Percentiles rank a stretch among this genome's conserved stretches.
Evolutionary conservation across 2,797 vertebrate genomes (phyloP).

Genomic region (Distichodus sexfasciatus): DNA sequence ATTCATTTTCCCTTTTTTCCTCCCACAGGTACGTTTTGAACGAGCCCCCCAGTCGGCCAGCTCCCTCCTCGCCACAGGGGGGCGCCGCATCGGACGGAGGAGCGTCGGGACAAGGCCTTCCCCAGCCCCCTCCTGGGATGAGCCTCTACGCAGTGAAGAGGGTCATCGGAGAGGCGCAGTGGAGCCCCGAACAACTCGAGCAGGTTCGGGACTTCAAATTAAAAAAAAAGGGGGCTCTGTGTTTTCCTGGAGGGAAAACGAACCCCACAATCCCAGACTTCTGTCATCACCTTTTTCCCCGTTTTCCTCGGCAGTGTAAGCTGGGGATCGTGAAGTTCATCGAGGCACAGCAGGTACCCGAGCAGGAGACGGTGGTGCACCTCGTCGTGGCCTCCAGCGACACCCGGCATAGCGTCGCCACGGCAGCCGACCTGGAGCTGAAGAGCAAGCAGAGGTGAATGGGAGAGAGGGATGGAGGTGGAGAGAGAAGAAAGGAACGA

Average conservation of each 20-base stretch:
- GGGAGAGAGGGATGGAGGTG: too few species aligned
- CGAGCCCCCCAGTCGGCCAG: constrained; percentile 89
- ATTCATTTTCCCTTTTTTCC: constrained; percentile 2
- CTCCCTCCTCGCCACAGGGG: constrained; percentile 79
- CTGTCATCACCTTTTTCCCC: too few species aligned
- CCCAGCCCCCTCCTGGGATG: constrained; percentile 95
- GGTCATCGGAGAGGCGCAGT: constrained; percentile 92
- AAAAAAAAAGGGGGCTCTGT: too few species aligned
- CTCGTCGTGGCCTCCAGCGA: constrained; percentile 96
- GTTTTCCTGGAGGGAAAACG: too few species aligned
- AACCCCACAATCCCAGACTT: too few species aligned
- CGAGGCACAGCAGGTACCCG: constrained; percentile 93
- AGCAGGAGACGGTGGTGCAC: constrained; percentile 93
- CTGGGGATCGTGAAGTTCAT: constrained; percentile 97
- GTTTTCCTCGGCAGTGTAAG: constrained; percentile 83
- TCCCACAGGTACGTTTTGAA: constrained; percentile 87
- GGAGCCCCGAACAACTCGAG: constrained; percentile 94
- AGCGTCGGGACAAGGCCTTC: constrained; percentile 76
- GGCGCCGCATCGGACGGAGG: constrained; percentile 69
- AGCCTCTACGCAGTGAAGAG: constrained; percentile 95
- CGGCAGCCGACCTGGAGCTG: constrained; percentile 93
- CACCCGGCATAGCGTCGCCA: constrained; percentile 93
- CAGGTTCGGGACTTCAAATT: constrained; percentile 84
- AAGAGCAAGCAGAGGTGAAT: constrained; percentile 99
- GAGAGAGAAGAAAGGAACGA: too few species aligned